These are phyloP conservation scores for Drosophila melanosoma DNA, from an alignment of 2,888 invertebrate genomes.

Conservation along the genomic window DNA sequence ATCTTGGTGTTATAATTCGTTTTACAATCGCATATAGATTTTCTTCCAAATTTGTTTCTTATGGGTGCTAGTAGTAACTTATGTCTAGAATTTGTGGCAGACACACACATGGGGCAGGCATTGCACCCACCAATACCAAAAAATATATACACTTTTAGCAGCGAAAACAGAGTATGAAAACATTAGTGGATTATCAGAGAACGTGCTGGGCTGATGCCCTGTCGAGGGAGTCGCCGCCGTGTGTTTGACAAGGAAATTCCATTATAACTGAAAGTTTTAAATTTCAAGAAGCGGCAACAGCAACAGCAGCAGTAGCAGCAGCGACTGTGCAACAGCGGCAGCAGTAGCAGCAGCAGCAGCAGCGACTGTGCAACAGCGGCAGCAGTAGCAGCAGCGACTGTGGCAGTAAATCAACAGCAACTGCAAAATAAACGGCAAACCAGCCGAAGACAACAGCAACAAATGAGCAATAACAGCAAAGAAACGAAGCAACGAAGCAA, in stretches of 20 bases:
- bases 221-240: slow-evolving; percentile 52
- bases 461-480: slow-evolving; percentile 45
- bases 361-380: slow-evolving; percentile 46
- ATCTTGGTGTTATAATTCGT: neutral
- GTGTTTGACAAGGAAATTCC: slow-evolving; percentile 75
- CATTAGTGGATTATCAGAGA: slow-evolving; percentile 67
- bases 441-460: slow-evolving; percentile 58
- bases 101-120: neutral
- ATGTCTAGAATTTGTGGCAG: neutral
- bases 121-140: neutral
- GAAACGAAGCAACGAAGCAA: slow-evolving; percentile 28
- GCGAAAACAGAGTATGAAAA: slow-evolving; percentile 26
- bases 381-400: slow-evolving; percentile 11
- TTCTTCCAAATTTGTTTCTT: neutral
- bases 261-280: slow-evolving; percentile 76
- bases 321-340: slow-evolving; percentile 43
- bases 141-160: neutral
- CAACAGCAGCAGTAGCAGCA: slow-evolving; percentile 30
- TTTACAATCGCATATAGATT: neutral
- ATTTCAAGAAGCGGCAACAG: slow-evolving; percentile 49
- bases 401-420: slow-evolving; percentile 43
- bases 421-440: slow-evolving; percentile 42
- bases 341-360: slow-evolving; percentile 35
- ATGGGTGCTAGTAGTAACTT: neutral
- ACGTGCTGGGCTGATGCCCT: slow-evolving; percentile 21